A percentile compares a stretch with the other conserved stretches of the same genome.
These are phyloP conservation scores for Platerodrilus igneus DNA, from an alignment of 2,888 invertebrate species.

Conservation along the genomic window DNA sequence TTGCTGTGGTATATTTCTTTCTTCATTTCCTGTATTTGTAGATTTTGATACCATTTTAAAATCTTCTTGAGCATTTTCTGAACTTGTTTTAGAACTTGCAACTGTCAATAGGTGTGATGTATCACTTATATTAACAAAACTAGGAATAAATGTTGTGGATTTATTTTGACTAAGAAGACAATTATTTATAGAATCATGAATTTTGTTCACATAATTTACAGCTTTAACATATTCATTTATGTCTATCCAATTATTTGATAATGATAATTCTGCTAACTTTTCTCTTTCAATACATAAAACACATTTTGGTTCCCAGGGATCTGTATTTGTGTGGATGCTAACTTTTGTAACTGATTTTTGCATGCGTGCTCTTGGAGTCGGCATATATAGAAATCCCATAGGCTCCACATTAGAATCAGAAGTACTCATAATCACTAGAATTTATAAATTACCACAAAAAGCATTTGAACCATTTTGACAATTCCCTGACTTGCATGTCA, in stretches of 20 bases:
- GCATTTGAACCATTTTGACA: too few relatives aligned
- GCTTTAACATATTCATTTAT: constrained; percentile 15
- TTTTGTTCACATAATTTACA: constrained; percentile 24
- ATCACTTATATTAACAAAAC: too few relatives aligned
- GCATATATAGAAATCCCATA: background rate
- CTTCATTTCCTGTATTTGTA: too few relatives aligned
- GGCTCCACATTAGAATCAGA: background rate
- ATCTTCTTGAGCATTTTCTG: too few relatives aligned
- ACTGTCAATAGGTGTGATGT: too few relatives aligned
- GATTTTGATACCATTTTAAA: too few relatives aligned
- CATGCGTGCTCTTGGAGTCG: background rate
- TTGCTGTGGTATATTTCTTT: too few relatives aligned
- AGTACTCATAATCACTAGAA: constrained; percentile 7
- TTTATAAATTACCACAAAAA: constrained; percentile 4
- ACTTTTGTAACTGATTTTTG: background rate
- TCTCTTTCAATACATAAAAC: constrained; percentile 4
- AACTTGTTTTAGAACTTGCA: too few relatives aligned
- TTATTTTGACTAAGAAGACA: too few relatives aligned
- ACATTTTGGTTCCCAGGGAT: constrained; percentile 10
- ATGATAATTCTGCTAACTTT: background rate
- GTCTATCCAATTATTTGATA: background rate
- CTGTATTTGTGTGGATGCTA: constrained; percentile 11
- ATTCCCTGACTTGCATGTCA: too few relatives aligned
- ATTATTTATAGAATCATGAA: constrained; percentile 20
- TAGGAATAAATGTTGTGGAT: too few relatives aligned